Conservation (phyloP, 2,113 vertebrate genomes). For the Microcebus tavaratra region DNA sequence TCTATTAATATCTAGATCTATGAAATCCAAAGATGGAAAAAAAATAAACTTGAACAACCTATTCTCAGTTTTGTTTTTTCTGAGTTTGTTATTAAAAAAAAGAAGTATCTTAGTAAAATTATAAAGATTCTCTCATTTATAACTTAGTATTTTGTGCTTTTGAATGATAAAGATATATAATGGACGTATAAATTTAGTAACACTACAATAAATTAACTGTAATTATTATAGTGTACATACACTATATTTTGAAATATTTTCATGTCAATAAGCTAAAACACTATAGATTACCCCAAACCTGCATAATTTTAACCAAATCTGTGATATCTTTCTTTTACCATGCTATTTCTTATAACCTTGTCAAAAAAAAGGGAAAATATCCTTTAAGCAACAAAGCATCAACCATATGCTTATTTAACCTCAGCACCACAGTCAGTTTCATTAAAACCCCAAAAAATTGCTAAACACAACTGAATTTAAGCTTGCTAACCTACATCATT, state of each 20-base stretch:
- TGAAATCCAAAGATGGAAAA: neutral
- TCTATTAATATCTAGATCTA: neutral
- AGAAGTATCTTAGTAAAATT: neutral
- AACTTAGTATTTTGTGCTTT: neutral
- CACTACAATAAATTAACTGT: neutral
- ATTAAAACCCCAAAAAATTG: slow-evolving; percentile 12
- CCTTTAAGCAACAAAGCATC: slow-evolving; percentile 24
- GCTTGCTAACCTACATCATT: neutral
- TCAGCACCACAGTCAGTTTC: neutral
- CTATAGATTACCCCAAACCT: neutral
- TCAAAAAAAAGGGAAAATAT: neutral
- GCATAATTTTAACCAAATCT: slow-evolving; percentile 35
- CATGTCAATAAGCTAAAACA: neutral
- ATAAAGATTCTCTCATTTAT: neutral
- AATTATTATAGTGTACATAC: neutral
- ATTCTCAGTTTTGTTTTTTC: neutral
- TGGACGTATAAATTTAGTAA: neutral
- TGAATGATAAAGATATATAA: neutral
- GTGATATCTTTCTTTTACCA: neutral
- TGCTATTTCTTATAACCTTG: slow-evolving; percentile 7
- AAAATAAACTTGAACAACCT: neutral
- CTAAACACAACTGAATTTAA: neutral
- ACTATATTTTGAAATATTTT: slow-evolving; percentile 41
- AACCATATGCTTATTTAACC: neutral
- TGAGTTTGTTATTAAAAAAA: slow-evolving; percentile 15